A percentile compares a stretch with the other conserved stretches of the same genome.
phyloP scores from a whole-genome alignment of 1,140 invertebrate genomes.

The Drosophila fuyamai region DNA sequence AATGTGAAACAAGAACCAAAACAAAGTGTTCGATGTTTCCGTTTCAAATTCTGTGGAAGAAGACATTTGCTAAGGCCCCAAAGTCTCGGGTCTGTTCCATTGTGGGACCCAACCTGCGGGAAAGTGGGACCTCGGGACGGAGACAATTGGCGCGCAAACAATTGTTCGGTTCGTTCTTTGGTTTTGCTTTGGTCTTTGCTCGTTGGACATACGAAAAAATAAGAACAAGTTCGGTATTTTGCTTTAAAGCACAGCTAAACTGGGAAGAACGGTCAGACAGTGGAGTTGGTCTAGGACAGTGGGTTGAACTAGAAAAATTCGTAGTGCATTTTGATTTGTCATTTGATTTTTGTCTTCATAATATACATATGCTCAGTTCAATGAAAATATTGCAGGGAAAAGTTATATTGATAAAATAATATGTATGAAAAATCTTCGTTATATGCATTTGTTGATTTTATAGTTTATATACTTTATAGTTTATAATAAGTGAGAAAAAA shows the following conservation, averaged over 20 bases:
- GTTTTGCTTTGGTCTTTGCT: conserved; percentile 38
- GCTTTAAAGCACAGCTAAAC: conserved; percentile 63
- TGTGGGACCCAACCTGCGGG: conserved; percentile 21
- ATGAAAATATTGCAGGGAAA: too few relatives aligned
- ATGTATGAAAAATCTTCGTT: too few relatives aligned
- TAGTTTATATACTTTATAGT: too few relatives aligned
- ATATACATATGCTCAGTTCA: too few relatives aligned
- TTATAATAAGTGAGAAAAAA: too few relatives aligned
- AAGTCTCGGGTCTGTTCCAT: conserved; percentile 35
- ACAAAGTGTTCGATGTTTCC: conserved; percentile 83
- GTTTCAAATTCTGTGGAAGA: conserved; percentile 83
- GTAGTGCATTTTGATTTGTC: background rate
- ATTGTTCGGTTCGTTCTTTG: conserved; percentile 71
- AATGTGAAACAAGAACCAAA: conserved; percentile 82
- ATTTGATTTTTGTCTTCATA: background rate
- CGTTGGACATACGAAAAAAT: conserved; percentile 18
- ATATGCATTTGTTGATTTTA: too few relatives aligned
- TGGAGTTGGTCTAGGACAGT: conserved; percentile 28
- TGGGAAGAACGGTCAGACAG: conserved; percentile 34
- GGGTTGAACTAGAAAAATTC: background rate
- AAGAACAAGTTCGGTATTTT: conserved; percentile 73
- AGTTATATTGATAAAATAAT: too few relatives aligned
- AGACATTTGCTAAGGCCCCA: conserved; percentile 68
- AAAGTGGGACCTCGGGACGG: conserved; percentile 60
- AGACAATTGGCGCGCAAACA: conserved; percentile 73